Base-by-base conservation (phyloP, 2,113 vertebrate species). In the Neofelis nebulosa region DNA sequence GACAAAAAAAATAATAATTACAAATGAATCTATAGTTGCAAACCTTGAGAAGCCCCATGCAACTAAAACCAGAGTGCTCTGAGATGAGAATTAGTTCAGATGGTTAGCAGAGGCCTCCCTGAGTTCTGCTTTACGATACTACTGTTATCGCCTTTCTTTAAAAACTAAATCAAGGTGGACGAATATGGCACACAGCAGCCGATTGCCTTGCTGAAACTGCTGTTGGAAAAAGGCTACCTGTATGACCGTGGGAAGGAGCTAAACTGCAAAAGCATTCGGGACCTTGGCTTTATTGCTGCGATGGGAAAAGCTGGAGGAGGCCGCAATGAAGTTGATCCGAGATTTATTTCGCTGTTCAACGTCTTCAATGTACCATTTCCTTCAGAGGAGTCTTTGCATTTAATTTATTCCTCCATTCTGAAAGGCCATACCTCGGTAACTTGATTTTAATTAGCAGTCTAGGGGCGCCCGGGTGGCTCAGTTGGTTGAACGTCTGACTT, bases 301-400 rank as follows among this genome's bases (percentile, higher is more conserved):
- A 99, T 99, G 99, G 99, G 99, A 9, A 99, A 99, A 88, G 99
- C 99, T 15, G 99, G 99, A 68, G 99, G 99, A 6, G 99, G 99
- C 29, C 99, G 99, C n/a, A 99, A 99, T 21, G 99, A 99, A 97
- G 99, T 99, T 7, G 99, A 99, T 94, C 98, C 99, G 1, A 99
- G 99, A 45, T 99, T 99, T 97, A 98, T 99, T 87, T 99, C 99
- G 0, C 99, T 99, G 48, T 99, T 99, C 98, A 99, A 98, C 74
- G 99, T 99, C 93, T 99, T 99, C 98, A 99, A 99, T 21, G 94
- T 99, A 18, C 99, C 99, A 0, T 99, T 99, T 95, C 99, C 99
- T 76, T 98, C 99, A 1, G 98, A 99, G 69, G 99, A 99, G 36
- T 99, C 99, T 1, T 97, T 99, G 88, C 98, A 99, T 69, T 98